phyloP scores from a whole-genome alignment of 1,140 invertebrate genomes.

The Ruditapes philippinarum region DNA sequence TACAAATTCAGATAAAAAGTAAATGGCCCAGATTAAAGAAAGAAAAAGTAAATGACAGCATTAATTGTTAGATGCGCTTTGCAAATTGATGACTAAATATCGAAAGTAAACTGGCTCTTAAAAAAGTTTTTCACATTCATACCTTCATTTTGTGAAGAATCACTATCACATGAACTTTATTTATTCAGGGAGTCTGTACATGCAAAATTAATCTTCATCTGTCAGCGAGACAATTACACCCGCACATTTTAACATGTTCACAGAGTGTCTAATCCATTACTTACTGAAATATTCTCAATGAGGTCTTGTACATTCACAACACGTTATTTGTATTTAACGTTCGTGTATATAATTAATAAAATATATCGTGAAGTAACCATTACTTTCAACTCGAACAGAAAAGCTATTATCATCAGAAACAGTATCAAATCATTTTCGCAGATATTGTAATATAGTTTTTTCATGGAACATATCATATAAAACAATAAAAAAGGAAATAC shows the following conservation, averaged over 20 bases:
- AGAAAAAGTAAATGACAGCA: neutral
- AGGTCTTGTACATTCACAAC: neutral
- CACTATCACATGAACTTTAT: constrained; percentile 28
- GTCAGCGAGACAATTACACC: constrained; percentile 24
- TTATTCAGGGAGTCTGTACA: constrained; percentile 11
- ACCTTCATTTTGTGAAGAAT: neutral
- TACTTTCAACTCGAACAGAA: too few relatives aligned
- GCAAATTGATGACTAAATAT: too few relatives aligned
- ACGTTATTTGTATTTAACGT: neutral
- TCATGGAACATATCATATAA: too few relatives aligned
- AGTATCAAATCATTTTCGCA: too few relatives aligned
- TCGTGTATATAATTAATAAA: neutral
- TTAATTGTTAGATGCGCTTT: too few relatives aligned
- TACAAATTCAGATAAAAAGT: too few relatives aligned
- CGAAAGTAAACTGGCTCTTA: neutral
- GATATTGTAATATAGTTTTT: too few relatives aligned
- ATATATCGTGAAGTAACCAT: neutral
- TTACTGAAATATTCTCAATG: neutral
- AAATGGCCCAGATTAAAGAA: neutral
- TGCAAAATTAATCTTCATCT: constrained; percentile 40
- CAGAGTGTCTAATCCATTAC: neutral
- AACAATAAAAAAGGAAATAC: too few relatives aligned
- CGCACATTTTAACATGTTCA: neutral
- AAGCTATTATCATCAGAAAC: too few relatives aligned
- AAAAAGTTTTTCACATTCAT: neutral